phyloP scores from a whole-genome alignment of 64 coral and sea anemone genomes.

The Stichodactyla helianthus region DNA sequence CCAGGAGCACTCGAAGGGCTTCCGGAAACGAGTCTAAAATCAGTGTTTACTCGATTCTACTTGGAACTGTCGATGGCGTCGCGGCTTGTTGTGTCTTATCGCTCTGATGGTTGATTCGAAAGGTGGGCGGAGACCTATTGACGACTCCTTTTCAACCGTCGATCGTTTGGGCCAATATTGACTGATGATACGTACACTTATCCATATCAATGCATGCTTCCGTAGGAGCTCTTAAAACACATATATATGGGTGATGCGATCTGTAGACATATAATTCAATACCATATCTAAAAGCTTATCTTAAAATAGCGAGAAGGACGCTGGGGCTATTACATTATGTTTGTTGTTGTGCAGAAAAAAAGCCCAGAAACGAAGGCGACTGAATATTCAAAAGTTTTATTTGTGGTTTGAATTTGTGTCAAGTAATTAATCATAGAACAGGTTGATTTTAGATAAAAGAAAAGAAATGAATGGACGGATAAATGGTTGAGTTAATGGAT shows the following conservation, averaged over 20 bases:
- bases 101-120: not conserved
- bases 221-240: not conserved
- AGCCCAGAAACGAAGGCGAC: no score
- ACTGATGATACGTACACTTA: not conserved
- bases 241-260: not conserved
- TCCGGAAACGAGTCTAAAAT: constrained; percentile 19
- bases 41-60: not conserved
- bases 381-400: no score
- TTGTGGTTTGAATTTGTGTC: no score
- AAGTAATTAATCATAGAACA: no score
- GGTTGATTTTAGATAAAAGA: not conserved
- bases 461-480: not conserved
- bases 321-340: not conserved
- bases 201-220: not conserved
- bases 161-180: not conserved
- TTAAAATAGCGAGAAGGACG: not conserved
- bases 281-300: not conserved
- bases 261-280: not conserved
- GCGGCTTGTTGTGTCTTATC: not conserved
- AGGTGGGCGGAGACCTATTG: not conserved
- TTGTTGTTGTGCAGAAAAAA: no score
- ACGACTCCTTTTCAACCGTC: not conserved
- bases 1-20: not conserved
- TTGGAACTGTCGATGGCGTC: not conserved
- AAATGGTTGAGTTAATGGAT: not conserved